Conservation (phyloP, 35 echinoderm and acorn worm genomes). For the Apostichopus californicus region DNA sequence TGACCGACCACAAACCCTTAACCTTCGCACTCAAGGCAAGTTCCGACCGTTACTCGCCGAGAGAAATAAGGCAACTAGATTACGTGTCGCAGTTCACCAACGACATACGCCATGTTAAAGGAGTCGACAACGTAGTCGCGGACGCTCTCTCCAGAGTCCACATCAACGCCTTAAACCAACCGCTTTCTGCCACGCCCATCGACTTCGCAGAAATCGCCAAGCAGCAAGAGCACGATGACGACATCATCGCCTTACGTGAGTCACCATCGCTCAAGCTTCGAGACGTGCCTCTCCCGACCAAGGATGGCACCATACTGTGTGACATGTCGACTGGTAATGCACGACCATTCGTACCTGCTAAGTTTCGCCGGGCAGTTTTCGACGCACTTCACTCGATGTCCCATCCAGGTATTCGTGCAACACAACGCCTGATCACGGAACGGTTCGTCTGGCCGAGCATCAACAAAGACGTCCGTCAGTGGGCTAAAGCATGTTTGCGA, state of each 20-base stretch:
- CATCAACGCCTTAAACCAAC: background rate
- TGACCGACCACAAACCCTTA: slow-evolving; percentile 47
- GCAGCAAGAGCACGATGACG: background rate
- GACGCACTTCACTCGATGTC: slow-evolving; percentile 53
- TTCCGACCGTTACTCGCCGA: no score
- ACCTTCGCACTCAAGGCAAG: no score
- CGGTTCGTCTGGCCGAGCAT: background rate
- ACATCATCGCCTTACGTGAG: background rate
- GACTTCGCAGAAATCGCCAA: background rate
- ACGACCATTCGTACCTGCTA: background rate
- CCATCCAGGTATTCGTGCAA: slow-evolving; percentile 38
- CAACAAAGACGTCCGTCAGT: background rate
- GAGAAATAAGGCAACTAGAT: no score
- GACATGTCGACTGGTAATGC: background rate
- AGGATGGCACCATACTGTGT: background rate
- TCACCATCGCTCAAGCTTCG: background rate
- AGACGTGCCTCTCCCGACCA: background rate
- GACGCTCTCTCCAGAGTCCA: background rate
- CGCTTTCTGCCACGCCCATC: background rate
- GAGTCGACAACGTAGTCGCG: slow-evolving; percentile 4
- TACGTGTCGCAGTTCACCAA: no score
- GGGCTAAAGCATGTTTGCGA: background rate
- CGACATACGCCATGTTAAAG: no score
- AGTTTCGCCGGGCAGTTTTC: background rate
- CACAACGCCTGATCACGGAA: slow-evolving; percentile 32